Conservation (phyloP, 2,797 vertebrate species). For the Limosa lapponica region DNA sequence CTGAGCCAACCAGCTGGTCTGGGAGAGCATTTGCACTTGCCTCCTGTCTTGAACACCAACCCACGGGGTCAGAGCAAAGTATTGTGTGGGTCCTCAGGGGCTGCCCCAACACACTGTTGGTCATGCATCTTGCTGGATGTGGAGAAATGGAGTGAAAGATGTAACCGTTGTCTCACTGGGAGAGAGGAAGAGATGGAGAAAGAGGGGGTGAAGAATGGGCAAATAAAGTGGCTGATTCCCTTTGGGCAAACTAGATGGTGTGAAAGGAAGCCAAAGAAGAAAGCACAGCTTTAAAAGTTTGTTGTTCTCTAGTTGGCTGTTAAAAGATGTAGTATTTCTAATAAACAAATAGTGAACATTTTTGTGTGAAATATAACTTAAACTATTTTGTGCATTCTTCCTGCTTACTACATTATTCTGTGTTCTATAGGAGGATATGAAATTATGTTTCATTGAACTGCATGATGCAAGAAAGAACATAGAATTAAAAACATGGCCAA, state of each 20-base stretch:
- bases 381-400: not conserved
- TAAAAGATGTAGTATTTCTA: not conserved
- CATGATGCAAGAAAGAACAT: not conserved
- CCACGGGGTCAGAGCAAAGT: not conserved
- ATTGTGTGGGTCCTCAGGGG: not conserved
- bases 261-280: not conserved
- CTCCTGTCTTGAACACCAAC: not conserved
- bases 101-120: not conserved
- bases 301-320: not conserved
- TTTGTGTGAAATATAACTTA: not conserved
- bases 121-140: not conserved
- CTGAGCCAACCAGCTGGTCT: not conserved
- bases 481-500: not conserved
- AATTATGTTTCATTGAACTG: not conserved
- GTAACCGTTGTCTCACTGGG: fast-evolving
- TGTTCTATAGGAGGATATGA: not conserved
- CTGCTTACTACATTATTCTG: not conserved
- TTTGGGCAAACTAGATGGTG: not conserved
- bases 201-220: not conserved
- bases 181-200: not conserved
- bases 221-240: not conserved
- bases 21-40: not conserved
- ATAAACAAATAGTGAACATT: not conserved
- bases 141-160: not conserved
- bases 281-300: not conserved